Evolutionary conservation across 2,888 invertebrate species (phyloP).

Genomic region (Hesperia comma): DNA sequence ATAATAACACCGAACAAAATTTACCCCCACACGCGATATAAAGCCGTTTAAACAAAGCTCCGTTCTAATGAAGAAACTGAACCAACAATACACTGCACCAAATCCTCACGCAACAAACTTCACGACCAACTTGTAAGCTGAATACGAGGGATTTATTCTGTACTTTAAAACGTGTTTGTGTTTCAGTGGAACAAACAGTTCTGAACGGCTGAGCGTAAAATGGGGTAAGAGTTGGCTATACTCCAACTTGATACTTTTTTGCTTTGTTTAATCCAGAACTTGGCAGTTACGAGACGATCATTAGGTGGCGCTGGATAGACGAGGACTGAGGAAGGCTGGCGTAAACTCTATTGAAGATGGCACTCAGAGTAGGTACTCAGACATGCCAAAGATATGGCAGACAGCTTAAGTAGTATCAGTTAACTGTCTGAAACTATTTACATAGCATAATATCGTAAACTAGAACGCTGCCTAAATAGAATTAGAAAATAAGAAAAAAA

Average conservation of each 20-base stretch:
- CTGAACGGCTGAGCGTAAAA: slow-evolving; percentile 3
- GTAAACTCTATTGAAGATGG: too few species aligned
- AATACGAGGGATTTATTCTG: slow-evolving; percentile 4
- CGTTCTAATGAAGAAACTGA: slow-evolving; percentile 16
- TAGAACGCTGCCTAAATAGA: too few species aligned
- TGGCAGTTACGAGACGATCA: slow-evolving; percentile 1
- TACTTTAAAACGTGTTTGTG: slow-evolving; percentile 8
- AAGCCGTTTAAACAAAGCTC: background rate
- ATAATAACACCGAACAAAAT: background rate
- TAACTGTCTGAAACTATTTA: too few species aligned
- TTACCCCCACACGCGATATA: too few species aligned
- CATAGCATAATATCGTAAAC: too few species aligned
- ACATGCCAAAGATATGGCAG: too few species aligned
- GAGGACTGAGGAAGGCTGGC: too few species aligned
- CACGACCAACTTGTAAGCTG: background rate
- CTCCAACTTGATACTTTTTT: slow-evolving; percentile 3
- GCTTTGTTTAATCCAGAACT: background rate
- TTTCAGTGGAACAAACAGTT: slow-evolving; percentile 3
- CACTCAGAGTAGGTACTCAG: too few species aligned
- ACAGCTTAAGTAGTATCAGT: too few species aligned
- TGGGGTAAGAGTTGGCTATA: slow-evolving; percentile 2
- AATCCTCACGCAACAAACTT: slow-evolving; percentile 2
- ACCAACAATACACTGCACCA: background rate
- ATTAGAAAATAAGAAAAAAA: too few species aligned
- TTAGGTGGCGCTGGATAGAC: background rate